A percentile compares a stretch with the other conserved stretches of the same genome.
Conservation (phyloP, 1,140 invertebrate genomes). For the Drosophila pseudoananassae region DNA sequence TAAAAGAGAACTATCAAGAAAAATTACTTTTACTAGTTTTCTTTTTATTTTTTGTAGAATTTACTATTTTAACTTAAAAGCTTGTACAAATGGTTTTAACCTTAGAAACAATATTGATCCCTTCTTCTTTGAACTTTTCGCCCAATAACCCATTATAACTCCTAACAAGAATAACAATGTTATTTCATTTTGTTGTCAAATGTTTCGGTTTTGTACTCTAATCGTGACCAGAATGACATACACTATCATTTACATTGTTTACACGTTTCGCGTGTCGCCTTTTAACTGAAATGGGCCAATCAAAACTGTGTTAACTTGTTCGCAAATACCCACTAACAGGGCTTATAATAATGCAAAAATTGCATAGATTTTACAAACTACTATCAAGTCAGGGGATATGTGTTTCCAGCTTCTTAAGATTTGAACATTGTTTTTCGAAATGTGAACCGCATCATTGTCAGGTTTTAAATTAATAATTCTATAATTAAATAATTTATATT, state of each 20-base stretch:
- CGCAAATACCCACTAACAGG: slow-evolving; percentile 15
- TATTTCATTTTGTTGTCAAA: slow-evolving; percentile 29
- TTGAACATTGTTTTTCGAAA: slow-evolving; percentile 4
- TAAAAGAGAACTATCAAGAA: not conserved
- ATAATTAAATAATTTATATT: too few species aligned
- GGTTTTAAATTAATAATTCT: slow-evolving; percentile 21
- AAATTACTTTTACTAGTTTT: not conserved
- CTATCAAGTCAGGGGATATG: not conserved
- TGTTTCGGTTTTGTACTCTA: slow-evolving; percentile 8
- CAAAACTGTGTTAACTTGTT: slow-evolving; percentile 39
- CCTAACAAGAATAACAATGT: not conserved
- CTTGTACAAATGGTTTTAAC: too few species aligned
- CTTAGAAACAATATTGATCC: too few species aligned
- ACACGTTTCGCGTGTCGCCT: slow-evolving; percentile 46
- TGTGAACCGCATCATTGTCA: slow-evolving; percentile 30
- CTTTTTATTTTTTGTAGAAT: not conserved
- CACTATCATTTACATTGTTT: slow-evolving; percentile 19
- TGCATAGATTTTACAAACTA: slow-evolving; percentile 35
- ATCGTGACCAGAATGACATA: slow-evolving; percentile 21
- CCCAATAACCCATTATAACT: slow-evolving; percentile 17
- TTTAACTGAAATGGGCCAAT: slow-evolving; percentile 21
- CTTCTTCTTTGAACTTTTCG: slow-evolving; percentile 6
- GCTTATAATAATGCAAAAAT: slow-evolving; percentile 17
- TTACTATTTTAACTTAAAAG: too few species aligned
- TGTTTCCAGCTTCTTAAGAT: not conserved